Base-by-base conservation (phyloP, 2,797 vertebrate species). In the Anguilla obscura region DNA sequence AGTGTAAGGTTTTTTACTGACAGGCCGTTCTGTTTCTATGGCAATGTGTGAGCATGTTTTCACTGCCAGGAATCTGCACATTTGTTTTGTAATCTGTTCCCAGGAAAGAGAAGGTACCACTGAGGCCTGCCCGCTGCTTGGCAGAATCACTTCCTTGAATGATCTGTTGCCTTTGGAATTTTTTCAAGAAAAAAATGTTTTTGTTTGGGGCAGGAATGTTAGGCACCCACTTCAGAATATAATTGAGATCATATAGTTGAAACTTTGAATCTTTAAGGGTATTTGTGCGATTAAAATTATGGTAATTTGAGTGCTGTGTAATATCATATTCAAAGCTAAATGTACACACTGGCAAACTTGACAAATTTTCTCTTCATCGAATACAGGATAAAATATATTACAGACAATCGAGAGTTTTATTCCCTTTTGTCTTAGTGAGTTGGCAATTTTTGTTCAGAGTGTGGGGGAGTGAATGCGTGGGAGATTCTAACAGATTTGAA, bases 401-500 rank as follows among this genome's bases (percentile, higher is more conserved):
- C 12, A 40, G 40, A 82, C 76, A 83, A n/a, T 21, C 24, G 56
- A 60, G 56, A 8, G 50, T 79, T 79, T 79, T 10, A 86, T 60
- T 10, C 48, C 60, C 80, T 56, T 36, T 21, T 36, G 87, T 89
- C 90, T 86, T 36, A 89, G 74, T 87, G 45, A 90, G 60, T 86
- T 8, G 63, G 80, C 88, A 88, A 76, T 89, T 76, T 60, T 33
- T 79, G 54, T 45, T 52, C 21, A 48, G 86, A 66, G 63, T 50
- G 48, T 54, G 52, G 71, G 52, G 83, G 33, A n/a, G 79, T 0
- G 79, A 1, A 12, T 88, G 91, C 27, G 90, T 88, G 86, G 92
- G 92, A 88, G 89, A 86, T 86, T 87, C 87, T 60, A 87, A 87
- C 89, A 84, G 66, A 84, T 91, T 86, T 89, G 87, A 36, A 88